Evolutionary conservation across 2,888 invertebrate genomes (phyloP).

Genomic region (Lypha dubia): DNA sequence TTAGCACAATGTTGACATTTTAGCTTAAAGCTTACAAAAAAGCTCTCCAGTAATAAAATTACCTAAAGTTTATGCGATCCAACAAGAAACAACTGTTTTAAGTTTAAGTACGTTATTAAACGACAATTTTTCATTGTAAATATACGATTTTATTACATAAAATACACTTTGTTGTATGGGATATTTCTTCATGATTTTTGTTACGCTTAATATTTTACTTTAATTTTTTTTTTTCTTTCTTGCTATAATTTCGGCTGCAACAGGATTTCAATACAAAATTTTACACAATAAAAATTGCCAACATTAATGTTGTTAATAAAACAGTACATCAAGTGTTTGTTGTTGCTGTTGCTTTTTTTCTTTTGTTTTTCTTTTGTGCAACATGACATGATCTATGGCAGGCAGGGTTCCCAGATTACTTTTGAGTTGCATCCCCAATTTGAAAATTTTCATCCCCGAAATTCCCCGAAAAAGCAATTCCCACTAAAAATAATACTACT

Average conservation of each 20-base stretch:
- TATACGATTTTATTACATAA: conserved; percentile 53
- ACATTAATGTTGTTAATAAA: conserved; percentile 27
- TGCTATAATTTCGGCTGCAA: conserved; percentile 16
- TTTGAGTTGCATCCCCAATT: too few relatives aligned
- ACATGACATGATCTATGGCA: conserved; percentile 68
- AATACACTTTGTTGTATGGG: neutral
- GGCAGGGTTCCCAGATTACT: too few relatives aligned
- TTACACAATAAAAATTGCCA: conserved; percentile 50
- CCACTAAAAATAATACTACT: too few relatives aligned
- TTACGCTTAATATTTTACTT: conserved; percentile 40
- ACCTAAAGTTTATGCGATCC: neutral
- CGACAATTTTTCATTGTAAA: neutral
- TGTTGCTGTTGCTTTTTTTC: conserved; percentile 6
- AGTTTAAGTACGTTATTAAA: neutral
- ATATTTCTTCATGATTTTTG: conserved; percentile 12
- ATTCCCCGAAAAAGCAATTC: too few relatives aligned
- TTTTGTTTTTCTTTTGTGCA: conserved; percentile 25
- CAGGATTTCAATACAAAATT: conserved; percentile 46
- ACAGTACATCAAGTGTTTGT: conserved; percentile 48
- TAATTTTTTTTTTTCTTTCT: neutral
- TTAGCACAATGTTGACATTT: neutral
- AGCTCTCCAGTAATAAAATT: neutral
- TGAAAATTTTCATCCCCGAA: too few relatives aligned
- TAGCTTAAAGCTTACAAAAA: too few relatives aligned
- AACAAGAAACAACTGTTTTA: neutral